Conservation (phyloP, 2,113 vertebrate genomes). For the Cariama cristata region DNA sequence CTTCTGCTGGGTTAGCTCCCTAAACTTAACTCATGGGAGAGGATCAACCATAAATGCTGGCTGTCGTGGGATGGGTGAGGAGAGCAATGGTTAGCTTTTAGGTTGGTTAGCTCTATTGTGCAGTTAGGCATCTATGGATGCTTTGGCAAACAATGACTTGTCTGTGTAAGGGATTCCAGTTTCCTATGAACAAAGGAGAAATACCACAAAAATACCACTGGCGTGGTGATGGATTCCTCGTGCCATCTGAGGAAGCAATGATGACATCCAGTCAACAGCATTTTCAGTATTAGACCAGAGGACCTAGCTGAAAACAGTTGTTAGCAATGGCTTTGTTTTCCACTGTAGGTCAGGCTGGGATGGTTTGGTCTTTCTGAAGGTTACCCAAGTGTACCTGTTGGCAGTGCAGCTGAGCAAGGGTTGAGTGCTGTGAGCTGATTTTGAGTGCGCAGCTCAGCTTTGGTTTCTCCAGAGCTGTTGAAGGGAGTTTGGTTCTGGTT, state of each 20-base stretch:
- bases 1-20: background rate
- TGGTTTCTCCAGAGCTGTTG: background rate
- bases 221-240: background rate
- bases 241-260: background rate
- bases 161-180: background rate
- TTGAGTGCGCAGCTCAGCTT: background rate
- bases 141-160: background rate
- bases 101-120: background rate
- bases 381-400: background rate
- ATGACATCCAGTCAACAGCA: background rate
- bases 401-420: background rate
- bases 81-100: background rate
- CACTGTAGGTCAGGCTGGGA: background rate
- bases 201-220: background rate
- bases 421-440: background rate
- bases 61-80: background rate
- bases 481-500: background rate
- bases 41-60: background rate
- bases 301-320: background rate
- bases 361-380: background rate
- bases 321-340: background rate
- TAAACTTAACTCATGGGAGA: background rate
- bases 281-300: background rate
- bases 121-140: background rate
- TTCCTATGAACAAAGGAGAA: background rate